Percentiles rank a stretch among this genome's conserved stretches.
Evolutionary conservation across 2,113 vertebrate species (phyloP).

Genomic region (Desmodus rotundus): DNA sequence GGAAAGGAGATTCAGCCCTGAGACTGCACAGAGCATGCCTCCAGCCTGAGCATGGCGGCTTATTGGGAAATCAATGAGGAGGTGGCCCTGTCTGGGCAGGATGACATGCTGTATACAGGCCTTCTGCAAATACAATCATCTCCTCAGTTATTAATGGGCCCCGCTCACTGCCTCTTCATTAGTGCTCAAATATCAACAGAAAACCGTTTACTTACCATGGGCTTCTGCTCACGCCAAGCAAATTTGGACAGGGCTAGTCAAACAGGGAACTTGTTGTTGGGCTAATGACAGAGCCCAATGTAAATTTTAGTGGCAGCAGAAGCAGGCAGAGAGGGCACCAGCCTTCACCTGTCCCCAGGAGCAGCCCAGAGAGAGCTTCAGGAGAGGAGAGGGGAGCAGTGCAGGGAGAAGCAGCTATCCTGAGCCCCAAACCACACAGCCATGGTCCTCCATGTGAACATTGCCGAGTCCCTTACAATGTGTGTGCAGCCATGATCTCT

Average conservation of each 20-base stretch:
- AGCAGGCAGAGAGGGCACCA: neutral
- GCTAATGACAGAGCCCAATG: slow-evolving; percentile 55
- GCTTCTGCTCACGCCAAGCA: slow-evolving; percentile 70
- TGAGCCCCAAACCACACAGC: neutral
- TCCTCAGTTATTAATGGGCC: slow-evolving; percentile 48
- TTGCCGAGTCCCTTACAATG: neutral
- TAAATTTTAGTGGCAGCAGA: slow-evolving; percentile 51
- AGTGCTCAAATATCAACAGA: slow-evolving; percentile 74
- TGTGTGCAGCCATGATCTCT: neutral
- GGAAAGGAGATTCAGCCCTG: neutral
- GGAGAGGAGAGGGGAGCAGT: neutral
- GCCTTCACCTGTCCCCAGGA: neutral
- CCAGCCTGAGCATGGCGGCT: accelerated
- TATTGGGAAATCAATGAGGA: neutral
- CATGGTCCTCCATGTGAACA: accelerated
- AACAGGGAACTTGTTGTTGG: slow-evolving; percentile 73
- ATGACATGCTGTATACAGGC: neutral
- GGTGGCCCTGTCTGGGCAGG: neutral
- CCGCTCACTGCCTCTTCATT: slow-evolving; percentile 70
- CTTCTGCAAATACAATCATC: slow-evolving; percentile 70
- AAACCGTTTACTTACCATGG: slow-evolving; percentile 67
- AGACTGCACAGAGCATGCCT: neutral
- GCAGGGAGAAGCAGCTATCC: neutral
- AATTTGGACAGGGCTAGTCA: slow-evolving; percentile 75
- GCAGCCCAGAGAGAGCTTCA: neutral